Evolutionary conservation across 2,113 vertebrate genomes (phyloP).

Genomic region (zebrafish (Danio rerio)): DNA sequence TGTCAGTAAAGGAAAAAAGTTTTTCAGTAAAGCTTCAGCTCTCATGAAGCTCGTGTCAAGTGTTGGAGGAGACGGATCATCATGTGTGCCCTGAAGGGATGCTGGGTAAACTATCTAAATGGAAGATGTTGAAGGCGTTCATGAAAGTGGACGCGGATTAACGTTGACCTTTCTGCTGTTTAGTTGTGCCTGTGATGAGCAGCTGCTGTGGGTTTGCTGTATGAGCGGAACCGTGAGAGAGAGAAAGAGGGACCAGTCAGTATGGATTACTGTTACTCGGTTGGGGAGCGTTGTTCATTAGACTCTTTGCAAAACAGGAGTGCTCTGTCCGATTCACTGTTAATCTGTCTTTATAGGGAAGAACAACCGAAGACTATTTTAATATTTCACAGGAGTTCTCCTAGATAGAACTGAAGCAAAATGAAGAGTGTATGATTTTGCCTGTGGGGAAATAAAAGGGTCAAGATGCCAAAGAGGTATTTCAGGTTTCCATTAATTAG

Average conservation of each 20-base stretch:
- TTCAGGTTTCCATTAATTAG: no score
- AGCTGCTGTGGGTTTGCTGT: constrained; percentile 13
- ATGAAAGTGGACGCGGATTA: constrained; percentile 32
- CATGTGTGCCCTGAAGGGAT: constrained; percentile 26
- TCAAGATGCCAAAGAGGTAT: no score
- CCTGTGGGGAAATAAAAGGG: no score
- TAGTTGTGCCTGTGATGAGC: constrained; percentile 38
- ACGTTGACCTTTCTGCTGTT: constrained; percentile 44
- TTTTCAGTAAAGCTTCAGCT: not conserved
- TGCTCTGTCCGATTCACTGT: constrained; percentile 22
- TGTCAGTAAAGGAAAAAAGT: constrained; percentile 15
- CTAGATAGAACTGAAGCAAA: not conserved
- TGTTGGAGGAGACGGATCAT: constrained; percentile 6
- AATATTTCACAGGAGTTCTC: not conserved
- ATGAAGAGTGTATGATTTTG: not conserved
- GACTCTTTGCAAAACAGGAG: constrained; percentile 35
- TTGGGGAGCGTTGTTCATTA: constrained; percentile 47
- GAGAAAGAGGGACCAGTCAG: constrained; percentile 30
- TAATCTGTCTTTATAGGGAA: constrained; percentile 8
- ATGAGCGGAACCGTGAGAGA: constrained; percentile 12
- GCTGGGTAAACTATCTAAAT: constrained; percentile 20
- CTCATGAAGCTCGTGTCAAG: constrained; percentile 27
- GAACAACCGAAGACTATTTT: constrained; percentile 21
- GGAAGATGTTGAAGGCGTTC: not conserved
- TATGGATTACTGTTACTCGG: constrained; percentile 49